Percentiles rank a stretch among this genome's conserved stretches.
Conservation (phyloP, 2,888 invertebrate species). For the Tupiocoris notatus region DNA sequence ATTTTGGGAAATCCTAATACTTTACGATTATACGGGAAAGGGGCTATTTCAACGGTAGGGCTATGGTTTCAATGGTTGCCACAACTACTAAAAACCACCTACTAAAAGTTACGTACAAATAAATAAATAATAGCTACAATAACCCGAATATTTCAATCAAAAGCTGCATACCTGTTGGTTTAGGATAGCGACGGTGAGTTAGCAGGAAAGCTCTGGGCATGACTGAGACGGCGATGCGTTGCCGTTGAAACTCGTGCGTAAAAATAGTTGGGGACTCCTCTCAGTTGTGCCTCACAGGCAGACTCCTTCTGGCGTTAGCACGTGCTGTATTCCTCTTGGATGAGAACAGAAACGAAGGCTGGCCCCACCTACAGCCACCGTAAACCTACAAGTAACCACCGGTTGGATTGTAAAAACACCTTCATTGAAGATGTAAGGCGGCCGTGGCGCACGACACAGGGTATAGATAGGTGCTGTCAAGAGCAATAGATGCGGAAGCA, state of each 20-base stretch:
- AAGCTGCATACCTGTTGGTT: slow-evolving; percentile 44
- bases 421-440: too few species aligned
- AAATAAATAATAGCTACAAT: too few species aligned
- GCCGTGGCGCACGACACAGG: too few species aligned
- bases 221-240: slow-evolving; percentile 45
- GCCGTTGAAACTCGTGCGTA: slow-evolving; percentile 7
- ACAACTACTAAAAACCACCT: too few species aligned
- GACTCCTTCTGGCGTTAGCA: slow-evolving; percentile 25
- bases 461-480: too few species aligned
- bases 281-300: slow-evolving; percentile 35
- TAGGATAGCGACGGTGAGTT: slow-evolving; percentile 61
- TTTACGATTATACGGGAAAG: too few species aligned
- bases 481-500: too few species aligned
- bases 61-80: too few species aligned
- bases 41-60: too few species aligned
- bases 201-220: slow-evolving; percentile 67
- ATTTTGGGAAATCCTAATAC: too few species aligned
- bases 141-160: too few species aligned
- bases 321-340: slow-evolving; percentile 18
- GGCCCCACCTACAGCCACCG: slow-evolving; percentile 24
- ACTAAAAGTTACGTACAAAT: too few species aligned
- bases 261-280: slow-evolving; percentile 19
- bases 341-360: not conserved
- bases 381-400: slow-evolving; percentile 37
- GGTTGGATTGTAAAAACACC: slow-evolving; percentile 33